A percentile compares a stretch with the other conserved stretches of the same genome.
These are phyloP conservation scores for Nineta flava DNA, from an alignment of 2,888 invertebrate species.

Conservation along the genomic window DNA sequence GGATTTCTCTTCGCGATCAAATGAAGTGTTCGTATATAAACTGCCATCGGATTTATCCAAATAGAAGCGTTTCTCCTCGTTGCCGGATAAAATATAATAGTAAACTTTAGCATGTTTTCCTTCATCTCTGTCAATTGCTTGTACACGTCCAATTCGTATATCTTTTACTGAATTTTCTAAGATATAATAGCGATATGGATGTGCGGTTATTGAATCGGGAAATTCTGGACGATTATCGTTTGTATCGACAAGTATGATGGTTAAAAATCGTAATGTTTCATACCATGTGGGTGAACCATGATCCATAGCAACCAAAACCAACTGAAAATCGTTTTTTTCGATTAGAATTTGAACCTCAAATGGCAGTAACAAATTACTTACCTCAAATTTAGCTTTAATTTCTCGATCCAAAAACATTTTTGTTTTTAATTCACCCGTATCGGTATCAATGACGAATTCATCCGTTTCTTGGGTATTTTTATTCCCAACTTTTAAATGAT, in stretches of 20 bases:
- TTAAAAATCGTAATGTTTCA: constrained; percentile 59
- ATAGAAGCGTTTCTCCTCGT: constrained; percentile 58
- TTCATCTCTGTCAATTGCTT: constrained; percentile 59
- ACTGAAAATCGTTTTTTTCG: constrained; percentile 27
- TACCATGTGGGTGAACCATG: constrained; percentile 67
- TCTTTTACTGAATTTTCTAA: constrained; percentile 52
- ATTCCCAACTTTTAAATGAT: constrained; percentile 64
- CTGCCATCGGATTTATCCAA: constrained; percentile 68
- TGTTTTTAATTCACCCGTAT: constrained; percentile 66
- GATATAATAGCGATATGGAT: constrained; percentile 50
- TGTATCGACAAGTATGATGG: constrained; percentile 59
- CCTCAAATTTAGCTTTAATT: constrained; percentile 45
- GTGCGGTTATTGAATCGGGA: constrained; percentile 36
- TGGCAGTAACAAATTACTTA: constrained; percentile 16
- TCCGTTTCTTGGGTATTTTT: constrained; percentile 62
- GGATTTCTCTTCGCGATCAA: constrained; percentile 66
- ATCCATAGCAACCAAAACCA: constrained; percentile 68
- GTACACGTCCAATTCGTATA: constrained; percentile 48
- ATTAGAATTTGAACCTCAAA: neutral
- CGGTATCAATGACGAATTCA: constrained; percentile 64
- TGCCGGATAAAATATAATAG: constrained; percentile 67
- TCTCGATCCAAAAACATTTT: constrained; percentile 69
- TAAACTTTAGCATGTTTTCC: constrained; percentile 70
- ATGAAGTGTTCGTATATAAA: constrained; percentile 58
- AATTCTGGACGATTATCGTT: constrained; percentile 73